Percentiles rank a stretch among this genome's conserved stretches.
These are phyloP conservation scores for Epicauta chinensis DNA, from an alignment of 1,140 invertebrate genomes.

Conservation along the genomic window DNA sequence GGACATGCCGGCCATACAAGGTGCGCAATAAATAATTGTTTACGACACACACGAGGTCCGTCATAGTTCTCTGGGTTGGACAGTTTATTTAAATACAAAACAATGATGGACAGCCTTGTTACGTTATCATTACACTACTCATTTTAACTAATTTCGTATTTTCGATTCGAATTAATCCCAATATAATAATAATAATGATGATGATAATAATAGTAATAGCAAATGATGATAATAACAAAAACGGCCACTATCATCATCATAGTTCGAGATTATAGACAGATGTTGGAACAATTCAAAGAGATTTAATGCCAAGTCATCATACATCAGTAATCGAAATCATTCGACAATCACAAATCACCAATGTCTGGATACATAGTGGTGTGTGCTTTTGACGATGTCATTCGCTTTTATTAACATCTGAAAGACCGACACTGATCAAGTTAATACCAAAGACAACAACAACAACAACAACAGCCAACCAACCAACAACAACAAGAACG, in stretches of 20 bases:
- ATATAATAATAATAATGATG: too few species aligned
- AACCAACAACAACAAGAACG: not conserved
- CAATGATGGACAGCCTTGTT: constrained; percentile 17
- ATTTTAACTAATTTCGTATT: too few species aligned
- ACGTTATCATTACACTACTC: not conserved
- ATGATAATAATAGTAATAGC: too few species aligned
- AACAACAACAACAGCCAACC: constrained; percentile 7
- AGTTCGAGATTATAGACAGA: too few species aligned
- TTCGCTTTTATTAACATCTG: constrained; percentile 13
- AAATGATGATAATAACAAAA: too few species aligned
- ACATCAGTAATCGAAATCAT: constrained; percentile 6
- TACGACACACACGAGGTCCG: constrained; percentile 17
- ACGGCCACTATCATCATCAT: too few species aligned
- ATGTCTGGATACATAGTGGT: not conserved
- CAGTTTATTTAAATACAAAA: constrained; percentile 19
- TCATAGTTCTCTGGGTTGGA: constrained; percentile 7
- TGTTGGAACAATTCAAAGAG: too few species aligned
- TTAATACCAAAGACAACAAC: not conserved
- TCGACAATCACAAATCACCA: constrained; percentile 14
- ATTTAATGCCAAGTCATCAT: constrained; percentile 1
- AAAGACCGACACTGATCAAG: constrained; percentile 3
- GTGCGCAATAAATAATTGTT: constrained; percentile 23
- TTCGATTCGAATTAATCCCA: too few species aligned
- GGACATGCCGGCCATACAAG: constrained; percentile 7
- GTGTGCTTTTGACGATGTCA: constrained; percentile 12